These are phyloP conservation scores for Fabriciana adippe DNA, from an alignment of 2,888 invertebrate genomes.

Conservation along the genomic window DNA sequence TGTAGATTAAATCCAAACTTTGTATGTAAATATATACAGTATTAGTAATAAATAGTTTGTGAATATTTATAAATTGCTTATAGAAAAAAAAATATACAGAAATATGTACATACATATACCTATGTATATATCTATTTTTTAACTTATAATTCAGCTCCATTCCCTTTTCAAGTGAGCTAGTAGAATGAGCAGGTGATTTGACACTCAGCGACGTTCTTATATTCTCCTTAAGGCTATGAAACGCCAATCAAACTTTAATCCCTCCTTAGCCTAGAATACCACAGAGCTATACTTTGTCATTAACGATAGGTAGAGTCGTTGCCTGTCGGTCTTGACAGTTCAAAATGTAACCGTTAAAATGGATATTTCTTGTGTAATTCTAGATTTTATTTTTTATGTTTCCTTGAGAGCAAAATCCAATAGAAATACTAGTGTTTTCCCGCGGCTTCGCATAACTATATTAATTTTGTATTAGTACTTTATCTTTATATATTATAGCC, in stretches of 20 bases:
- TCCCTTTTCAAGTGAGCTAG: background rate
- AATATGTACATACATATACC: no score
- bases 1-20: no score
- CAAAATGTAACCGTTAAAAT: slow-evolving; percentile 16
- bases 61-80: no score
- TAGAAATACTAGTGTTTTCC: no score
- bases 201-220: slow-evolving; percentile 16
- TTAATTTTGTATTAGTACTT: no score
- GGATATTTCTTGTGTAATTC: slow-evolving; percentile 16
- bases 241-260: slow-evolving; percentile 22
- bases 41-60: no score
- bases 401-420: background rate
- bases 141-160: background rate
- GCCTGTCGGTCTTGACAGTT: slow-evolving; percentile 19
- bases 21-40: no score
- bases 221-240: slow-evolving; percentile 15
- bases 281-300: slow-evolving; percentile 19
- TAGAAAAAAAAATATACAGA: no score
- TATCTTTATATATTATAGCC: no score
- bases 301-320: slow-evolving; percentile 15
- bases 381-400: slow-evolving; percentile 18
- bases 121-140: no score
- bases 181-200: slow-evolving; percentile 13
- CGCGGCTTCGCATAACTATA: no score
- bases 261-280: slow-evolving; percentile 15